Percentiles rank a stretch among this genome's conserved stretches.
These are phyloP conservation scores for Crocallis elinguaria DNA, from an alignment of 2,888 invertebrate genomes.

Conservation along the genomic window DNA sequence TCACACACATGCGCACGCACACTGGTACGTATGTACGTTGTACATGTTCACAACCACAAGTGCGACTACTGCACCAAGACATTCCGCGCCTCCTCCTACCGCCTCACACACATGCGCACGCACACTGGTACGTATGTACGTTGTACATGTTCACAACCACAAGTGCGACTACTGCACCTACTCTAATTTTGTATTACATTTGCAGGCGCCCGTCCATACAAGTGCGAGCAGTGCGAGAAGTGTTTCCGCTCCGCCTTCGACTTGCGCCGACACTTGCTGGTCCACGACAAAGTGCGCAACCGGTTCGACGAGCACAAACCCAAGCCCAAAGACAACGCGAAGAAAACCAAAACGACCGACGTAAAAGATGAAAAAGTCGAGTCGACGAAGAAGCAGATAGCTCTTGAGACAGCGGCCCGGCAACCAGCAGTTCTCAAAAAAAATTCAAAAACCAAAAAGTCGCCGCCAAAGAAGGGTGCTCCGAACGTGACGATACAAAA, in stretches of 20 bases:
- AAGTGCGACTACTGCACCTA: too few species aligned
- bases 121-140: too few species aligned
- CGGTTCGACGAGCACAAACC: slow-evolving; percentile 50
- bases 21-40: too few species aligned
- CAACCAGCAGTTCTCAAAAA: slow-evolving; percentile 28
- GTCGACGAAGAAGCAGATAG: slow-evolving; percentile 24
- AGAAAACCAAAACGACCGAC: slow-evolving; percentile 33
- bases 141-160: too few species aligned
- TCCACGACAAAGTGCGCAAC: slow-evolving; percentile 83
- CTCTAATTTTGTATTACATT: not conserved
- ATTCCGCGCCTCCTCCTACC: too few species aligned
- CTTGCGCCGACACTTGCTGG: slow-evolving; percentile 91
- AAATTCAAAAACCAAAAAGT: slow-evolving; percentile 34
- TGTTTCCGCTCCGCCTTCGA: slow-evolving; percentile 93
- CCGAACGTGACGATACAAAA: slow-evolving; percentile 68
- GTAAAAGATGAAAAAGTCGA: slow-evolving; percentile 27
- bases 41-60: too few species aligned
- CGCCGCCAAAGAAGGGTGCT: slow-evolving; percentile 48
- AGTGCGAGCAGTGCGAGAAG: slow-evolving; percentile 90
- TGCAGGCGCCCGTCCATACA: slow-evolving; percentile 91
- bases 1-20: too few species aligned
- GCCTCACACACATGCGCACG: too few species aligned
- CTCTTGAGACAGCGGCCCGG: slow-evolving; percentile 19
- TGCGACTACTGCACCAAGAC: too few species aligned
- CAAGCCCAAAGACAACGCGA: not conserved